Percentiles rank a stretch among this genome's conserved stretches.
phyloP scores from a whole-genome alignment of 2,113 vertebrate species.

The Seriola quinqueradiata region DNA sequence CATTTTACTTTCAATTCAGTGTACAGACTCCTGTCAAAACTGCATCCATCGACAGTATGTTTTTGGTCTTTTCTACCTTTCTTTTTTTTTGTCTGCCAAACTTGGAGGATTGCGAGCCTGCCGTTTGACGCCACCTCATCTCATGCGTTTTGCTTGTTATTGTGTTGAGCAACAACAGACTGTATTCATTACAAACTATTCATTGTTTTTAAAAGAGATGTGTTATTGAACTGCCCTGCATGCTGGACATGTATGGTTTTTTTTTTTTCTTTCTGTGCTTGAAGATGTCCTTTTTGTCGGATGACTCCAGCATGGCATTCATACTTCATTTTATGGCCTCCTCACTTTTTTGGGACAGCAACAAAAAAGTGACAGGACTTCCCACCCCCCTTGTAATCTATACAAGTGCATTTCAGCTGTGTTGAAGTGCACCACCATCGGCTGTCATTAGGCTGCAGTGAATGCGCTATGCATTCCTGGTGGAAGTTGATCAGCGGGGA shows the following conservation, averaged over 20 bases:
- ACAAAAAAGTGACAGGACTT: slow-evolving; percentile 94
- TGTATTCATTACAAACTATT: slow-evolving; percentile 82
- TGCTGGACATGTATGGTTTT: slow-evolving; percentile 99
- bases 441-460: slow-evolving; percentile 85
- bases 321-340: slow-evolving; percentile 91
- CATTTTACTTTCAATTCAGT: slow-evolving; percentile 84
- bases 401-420: slow-evolving; percentile 90
- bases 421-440: slow-evolving; percentile 89
- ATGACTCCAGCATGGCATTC: slow-evolving; percentile 97
- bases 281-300: slow-evolving; percentile 91
- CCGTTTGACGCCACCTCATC: slow-evolving; percentile 93
- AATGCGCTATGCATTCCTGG: slow-evolving; percentile 90
- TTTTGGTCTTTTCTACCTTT: slow-evolving; percentile 62
- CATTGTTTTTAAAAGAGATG: slow-evolving; percentile 82
- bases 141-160: slow-evolving; percentile 94
- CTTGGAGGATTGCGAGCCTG: slow-evolving; percentile 89
- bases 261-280: slow-evolving; percentile 85
- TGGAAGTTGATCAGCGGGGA: slow-evolving; percentile 88
- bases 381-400: slow-evolving; percentile 74
- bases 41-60: slow-evolving; percentile 88
- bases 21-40: slow-evolving; percentile 88
- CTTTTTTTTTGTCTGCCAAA: slow-evolving; percentile 86
- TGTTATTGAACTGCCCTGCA: slow-evolving; percentile 96
- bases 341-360: slow-evolving; percentile 95
- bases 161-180: slow-evolving; percentile 93